Percentiles rank a stretch among this genome's conserved stretches.
These are phyloP conservation scores for Hozukius guyotensis DNA, from an alignment of 2,797 vertebrate genomes.

Conservation along the genomic window DNA sequence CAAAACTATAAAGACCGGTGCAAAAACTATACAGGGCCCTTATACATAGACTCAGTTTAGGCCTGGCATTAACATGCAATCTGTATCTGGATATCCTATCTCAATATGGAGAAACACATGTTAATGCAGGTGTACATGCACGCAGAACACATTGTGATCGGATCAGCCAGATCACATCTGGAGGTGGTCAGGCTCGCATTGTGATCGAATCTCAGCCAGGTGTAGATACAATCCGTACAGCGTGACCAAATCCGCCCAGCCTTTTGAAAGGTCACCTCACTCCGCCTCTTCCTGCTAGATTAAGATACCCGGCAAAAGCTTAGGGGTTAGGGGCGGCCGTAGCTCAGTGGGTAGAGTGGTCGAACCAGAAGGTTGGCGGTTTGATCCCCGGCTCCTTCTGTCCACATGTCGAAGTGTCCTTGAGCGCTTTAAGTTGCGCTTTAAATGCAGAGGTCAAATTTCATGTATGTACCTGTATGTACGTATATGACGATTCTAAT, in stretches of 20 bases:
- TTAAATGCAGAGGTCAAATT: too few species aligned
- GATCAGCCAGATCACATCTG: not conserved
- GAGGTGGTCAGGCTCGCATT: not conserved
- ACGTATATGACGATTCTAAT: too few species aligned
- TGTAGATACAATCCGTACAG: not conserved
- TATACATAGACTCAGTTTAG: not conserved
- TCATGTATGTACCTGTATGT: too few species aligned
- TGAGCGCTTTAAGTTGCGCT: too few species aligned
- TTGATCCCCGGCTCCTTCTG: too few species aligned
- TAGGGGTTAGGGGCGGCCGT: too few species aligned
- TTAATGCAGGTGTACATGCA: not conserved
- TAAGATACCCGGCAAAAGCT: not conserved
- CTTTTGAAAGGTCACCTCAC: not conserved
- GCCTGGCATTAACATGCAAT: not conserved
- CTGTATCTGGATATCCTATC: not conserved
- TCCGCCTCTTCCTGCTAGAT: not conserved
- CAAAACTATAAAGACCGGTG: not conserved
- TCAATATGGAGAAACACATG: not conserved
- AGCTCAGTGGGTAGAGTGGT: too few species aligned
- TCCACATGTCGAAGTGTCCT: too few species aligned
- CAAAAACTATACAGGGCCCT: not conserved
- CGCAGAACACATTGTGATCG: not conserved
- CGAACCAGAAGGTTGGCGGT: too few species aligned
- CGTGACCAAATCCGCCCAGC: not conserved
- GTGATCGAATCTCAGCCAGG: not conserved